Conservation (phyloP, 1,140 invertebrate genomes). For the Drosophila athabasca region DNA sequence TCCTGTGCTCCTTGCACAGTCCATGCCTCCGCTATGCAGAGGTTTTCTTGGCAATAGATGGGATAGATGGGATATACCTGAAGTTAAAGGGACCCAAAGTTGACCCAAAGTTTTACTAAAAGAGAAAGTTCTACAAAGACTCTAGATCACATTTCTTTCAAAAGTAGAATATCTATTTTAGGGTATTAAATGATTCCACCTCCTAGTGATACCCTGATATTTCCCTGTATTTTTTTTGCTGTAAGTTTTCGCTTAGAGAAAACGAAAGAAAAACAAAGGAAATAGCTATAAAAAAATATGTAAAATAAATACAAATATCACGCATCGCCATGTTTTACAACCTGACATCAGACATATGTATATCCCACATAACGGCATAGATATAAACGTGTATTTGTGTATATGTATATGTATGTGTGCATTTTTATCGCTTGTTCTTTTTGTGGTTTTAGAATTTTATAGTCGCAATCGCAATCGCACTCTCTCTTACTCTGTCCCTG, state of each 20-base stretch:
- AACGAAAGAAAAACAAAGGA: neutral
- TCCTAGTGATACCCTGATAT: neutral
- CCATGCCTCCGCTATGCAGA: too few species aligned
- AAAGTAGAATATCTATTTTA: too few species aligned
- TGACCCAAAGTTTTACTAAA: too few species aligned
- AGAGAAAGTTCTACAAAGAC: too few species aligned
- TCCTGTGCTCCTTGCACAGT: too few species aligned
- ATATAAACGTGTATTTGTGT: constrained; percentile 10
- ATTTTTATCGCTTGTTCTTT: constrained; percentile 51
- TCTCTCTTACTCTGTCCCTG: constrained; percentile 19
- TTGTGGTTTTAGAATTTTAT: constrained; percentile 75
- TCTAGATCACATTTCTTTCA: too few species aligned
- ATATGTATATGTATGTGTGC: constrained; percentile 25
- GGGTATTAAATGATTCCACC: too few species aligned
- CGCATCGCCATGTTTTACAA: constrained; percentile 69
- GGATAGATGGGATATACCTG: too few species aligned
- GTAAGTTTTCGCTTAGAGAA: constrained; percentile 35
- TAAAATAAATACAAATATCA: constrained; percentile 71
- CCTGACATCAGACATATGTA: constrained; percentile 43
- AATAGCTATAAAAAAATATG: constrained; percentile 17
- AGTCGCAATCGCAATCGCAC: constrained; percentile 48
- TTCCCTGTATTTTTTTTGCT: too few species aligned
- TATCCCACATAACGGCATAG: constrained; percentile 3
- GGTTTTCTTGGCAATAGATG: too few species aligned
- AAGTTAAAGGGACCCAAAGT: too few species aligned